Percentiles rank a stretch among this genome's conserved stretches.
phyloP scores from a whole-genome alignment of 2,888 invertebrate species.

The Dryobotodes eremita region DNA sequence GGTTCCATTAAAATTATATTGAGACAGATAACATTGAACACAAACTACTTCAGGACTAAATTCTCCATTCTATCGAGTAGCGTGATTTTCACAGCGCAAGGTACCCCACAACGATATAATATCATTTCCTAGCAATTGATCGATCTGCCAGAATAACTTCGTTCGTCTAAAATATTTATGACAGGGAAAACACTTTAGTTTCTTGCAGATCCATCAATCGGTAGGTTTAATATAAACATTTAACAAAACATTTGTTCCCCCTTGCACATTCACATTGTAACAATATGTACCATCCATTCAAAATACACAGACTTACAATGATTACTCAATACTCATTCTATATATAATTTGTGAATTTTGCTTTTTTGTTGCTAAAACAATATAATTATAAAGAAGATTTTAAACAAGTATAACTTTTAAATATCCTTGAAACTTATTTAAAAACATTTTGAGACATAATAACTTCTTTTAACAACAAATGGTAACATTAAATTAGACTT shows the following conservation, averaged over 20 bases:
- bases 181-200: neutral
- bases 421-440: neutral
- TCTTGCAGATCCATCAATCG: conserved; percentile 53
- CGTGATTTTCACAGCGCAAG: conserved; percentile 73
- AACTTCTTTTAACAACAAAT: conserved; percentile 57
- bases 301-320: conserved; percentile 59
- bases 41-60: conserved; percentile 74
- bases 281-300: conserved; percentile 57
- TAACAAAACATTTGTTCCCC: conserved; percentile 56
- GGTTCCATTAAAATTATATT: conserved; percentile 49
- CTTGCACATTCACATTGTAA: conserved; percentile 67
- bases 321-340: conserved; percentile 66
- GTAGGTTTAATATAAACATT: conserved; percentile 35
- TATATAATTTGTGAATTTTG: conserved; percentile 56
- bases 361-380: conserved; percentile 57
- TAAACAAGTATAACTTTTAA: neutral
- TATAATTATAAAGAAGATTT: neutral
- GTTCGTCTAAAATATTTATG: neutral
- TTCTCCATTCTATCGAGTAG: conserved; percentile 67
- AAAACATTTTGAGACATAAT: neutral
- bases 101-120: conserved; percentile 63
- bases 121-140: conserved; percentile 51
- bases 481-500: conserved; percentile 52
- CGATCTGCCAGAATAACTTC: conserved; percentile 42
- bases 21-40: conserved; percentile 72